Conservation (phyloP, 1,140 invertebrate species). For the Microplitis demolitor region DNA sequence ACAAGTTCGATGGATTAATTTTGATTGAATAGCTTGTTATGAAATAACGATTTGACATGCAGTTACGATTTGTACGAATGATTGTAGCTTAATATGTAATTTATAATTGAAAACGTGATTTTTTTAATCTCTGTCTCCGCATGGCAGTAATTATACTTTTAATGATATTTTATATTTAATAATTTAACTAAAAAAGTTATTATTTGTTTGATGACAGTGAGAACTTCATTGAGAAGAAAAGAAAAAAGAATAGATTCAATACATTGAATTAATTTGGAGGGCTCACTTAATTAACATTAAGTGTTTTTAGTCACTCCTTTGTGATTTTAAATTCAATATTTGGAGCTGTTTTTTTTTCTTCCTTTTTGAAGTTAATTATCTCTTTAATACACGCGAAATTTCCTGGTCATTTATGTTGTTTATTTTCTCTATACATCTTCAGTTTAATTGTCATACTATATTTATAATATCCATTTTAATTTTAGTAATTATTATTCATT, state of each 20-base stretch:
- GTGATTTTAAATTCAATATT: constrained; percentile 34
- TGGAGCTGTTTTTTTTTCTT: constrained; percentile 27
- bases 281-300: constrained; percentile 51
- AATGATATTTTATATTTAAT: background rate
- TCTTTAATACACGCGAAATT: background rate
- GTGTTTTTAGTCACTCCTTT: constrained; percentile 40
- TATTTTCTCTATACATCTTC: background rate
- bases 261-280: constrained; percentile 35
- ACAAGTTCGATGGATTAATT: background rate
- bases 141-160: background rate
- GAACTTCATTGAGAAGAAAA: background rate
- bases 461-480: constrained; percentile 32
- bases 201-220: background rate
- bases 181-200: background rate
- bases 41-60: constrained; percentile 48
- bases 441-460: constrained; percentile 23
- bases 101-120: constrained; percentile 33
- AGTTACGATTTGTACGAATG: constrained; percentile 42
- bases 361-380: constrained; percentile 1
- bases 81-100: constrained; percentile 47
- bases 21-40: constrained; percentile 16
- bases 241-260: constrained; percentile 6
- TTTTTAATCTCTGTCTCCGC: background rate
- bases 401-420: constrained; percentile 8
- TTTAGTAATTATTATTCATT: constrained; percentile 8